Conservation (phyloP, 2,888 invertebrate genomes). For the Acleris laterana region DNA sequence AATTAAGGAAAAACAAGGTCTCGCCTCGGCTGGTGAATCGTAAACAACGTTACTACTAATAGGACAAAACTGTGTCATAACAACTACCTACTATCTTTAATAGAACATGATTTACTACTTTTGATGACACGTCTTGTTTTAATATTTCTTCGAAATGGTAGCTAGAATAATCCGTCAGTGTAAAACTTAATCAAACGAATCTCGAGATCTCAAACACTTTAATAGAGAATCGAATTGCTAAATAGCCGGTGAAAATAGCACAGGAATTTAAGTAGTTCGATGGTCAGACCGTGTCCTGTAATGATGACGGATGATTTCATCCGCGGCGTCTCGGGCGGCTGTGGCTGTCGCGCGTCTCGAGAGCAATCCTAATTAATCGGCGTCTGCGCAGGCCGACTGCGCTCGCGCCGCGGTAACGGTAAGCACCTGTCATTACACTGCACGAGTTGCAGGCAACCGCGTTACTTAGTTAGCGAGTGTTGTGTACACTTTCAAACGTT, state of each 20-base stretch:
- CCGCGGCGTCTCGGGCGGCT: slow-evolving; percentile 48
- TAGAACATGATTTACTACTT: slow-evolving; percentile 27
- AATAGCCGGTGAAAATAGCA: slow-evolving; percentile 5
- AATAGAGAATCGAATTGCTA: not conserved
- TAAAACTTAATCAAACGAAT: slow-evolving; percentile 2
- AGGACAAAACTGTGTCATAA: slow-evolving; percentile 32
- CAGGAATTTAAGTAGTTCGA: slow-evolving; percentile 6
- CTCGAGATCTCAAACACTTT: not conserved
- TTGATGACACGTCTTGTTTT: slow-evolving; percentile 18
- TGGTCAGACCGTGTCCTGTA: slow-evolving; percentile 28
- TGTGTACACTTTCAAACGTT: slow-evolving; percentile 23
- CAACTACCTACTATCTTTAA: slow-evolving; percentile 30
- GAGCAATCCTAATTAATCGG: slow-evolving; percentile 59
- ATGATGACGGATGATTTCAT: slow-evolving; percentile 59
- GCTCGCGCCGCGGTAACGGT: slow-evolving; percentile 29
- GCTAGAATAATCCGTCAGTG: slow-evolving; percentile 15
- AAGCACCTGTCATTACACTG: slow-evolving; percentile 34
- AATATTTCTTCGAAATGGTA: slow-evolving; percentile 21
- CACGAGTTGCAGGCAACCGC: slow-evolving; percentile 12
- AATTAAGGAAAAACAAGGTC: slow-evolving; percentile 36
- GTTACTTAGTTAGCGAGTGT: slow-evolving; percentile 7
- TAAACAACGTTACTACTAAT: slow-evolving; percentile 32
- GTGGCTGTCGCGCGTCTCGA: slow-evolving; percentile 41
- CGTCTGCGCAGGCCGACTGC: slow-evolving; percentile 38
- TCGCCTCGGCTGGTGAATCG: slow-evolving; percentile 25